Percentiles rank a stretch among this genome's conserved stretches.
Conservation (phyloP, 2,888 invertebrate genomes). For the Acanthoscelides obtectus region DNA sequence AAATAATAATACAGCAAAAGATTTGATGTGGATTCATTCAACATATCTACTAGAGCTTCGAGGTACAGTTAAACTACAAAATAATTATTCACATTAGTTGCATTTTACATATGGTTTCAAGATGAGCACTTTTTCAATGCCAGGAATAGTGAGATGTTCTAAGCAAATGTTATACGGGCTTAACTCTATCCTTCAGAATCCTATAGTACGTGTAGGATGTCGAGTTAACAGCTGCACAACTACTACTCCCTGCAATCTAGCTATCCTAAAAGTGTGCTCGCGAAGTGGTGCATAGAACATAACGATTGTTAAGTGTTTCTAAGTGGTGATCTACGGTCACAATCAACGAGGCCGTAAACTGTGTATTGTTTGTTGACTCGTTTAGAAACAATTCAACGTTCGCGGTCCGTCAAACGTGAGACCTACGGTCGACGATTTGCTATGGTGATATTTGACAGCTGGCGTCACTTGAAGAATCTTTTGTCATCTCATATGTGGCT, state of each 20-base stretch:
- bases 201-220: background rate
- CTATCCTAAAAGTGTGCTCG: constrained; percentile 6
- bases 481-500: too few species aligned
- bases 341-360: constrained; percentile 33
- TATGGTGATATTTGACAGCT: background rate
- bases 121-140: too few species aligned
- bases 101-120: too few species aligned
- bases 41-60: too few species aligned
- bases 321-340: constrained; percentile 34
- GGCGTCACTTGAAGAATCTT: background rate
- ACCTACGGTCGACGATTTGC: background rate
- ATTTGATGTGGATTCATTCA: too few species aligned
- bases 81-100: too few species aligned
- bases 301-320: constrained; percentile 40
- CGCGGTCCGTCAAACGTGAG: constrained; percentile 1
- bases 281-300: constrained; percentile 13
- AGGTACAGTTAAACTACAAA: too few species aligned
- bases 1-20: too few species aligned
- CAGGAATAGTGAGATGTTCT: too few species aligned
- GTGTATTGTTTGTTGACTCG: constrained; percentile 39
- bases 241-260: background rate
- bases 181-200: background rate
- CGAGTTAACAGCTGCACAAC: background rate
- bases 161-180: too few species aligned
- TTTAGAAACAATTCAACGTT: constrained; percentile 29